A percentile compares a stretch with the other conserved stretches of the same genome.
These are phyloP conservation scores for Nannobrachium achirus DNA, from an alignment of 2,113 vertebrate genomes.

Conservation along the genomic window DNA sequence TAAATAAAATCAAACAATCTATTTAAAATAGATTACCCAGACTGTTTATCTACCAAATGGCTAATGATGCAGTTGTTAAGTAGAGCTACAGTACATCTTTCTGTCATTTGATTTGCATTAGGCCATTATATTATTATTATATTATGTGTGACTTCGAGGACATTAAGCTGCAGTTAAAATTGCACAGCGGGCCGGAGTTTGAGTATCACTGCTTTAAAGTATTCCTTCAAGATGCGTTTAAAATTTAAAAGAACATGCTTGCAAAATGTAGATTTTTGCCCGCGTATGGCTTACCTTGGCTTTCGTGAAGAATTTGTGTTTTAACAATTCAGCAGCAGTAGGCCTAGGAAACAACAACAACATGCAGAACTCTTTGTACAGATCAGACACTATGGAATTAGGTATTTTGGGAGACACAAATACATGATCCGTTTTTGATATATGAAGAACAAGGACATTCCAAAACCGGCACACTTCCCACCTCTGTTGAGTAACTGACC, in stretches of 20 bases:
- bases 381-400: neutral
- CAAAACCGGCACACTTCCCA: neutral
- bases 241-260: neutral
- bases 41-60: too few relatives aligned
- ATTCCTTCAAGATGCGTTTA: too few relatives aligned
- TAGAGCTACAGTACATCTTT: too few relatives aligned
- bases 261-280: neutral
- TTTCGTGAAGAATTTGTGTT: constrained; percentile 98
- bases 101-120: too few relatives aligned
- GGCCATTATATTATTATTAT: too few relatives aligned
- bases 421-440: too few relatives aligned
- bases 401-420: neutral
- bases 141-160: too few relatives aligned
- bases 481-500: constrained; percentile 70
- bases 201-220: neutral
- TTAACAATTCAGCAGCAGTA: constrained; percentile 92
- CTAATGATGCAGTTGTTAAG: too few relatives aligned
- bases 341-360: constrained; percentile 82
- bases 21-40: too few relatives aligned
- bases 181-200: too few relatives aligned
- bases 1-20: too few relatives aligned
- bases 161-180: too few relatives aligned
- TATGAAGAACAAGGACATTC: constrained; percentile 5
- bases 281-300: constrained; percentile 85
- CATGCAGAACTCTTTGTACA: neutral